Evolutionary conservation across 2,113 vertebrate species (phyloP).

Genomic region (Dicaeum eximium): DNA sequence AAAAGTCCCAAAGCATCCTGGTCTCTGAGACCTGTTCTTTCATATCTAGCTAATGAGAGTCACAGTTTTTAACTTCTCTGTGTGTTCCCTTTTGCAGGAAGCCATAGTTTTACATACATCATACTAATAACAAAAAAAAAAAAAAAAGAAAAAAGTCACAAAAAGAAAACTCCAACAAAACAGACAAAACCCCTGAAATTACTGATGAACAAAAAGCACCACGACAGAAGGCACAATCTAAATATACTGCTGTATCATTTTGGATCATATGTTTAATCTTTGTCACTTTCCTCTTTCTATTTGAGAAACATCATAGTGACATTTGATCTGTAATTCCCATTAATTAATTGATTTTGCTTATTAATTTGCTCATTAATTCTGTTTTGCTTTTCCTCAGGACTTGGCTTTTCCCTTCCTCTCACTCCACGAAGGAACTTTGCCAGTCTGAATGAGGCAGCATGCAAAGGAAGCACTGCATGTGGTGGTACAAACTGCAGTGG

Average conservation of each 20-base stretch:
- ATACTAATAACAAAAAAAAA: background rate
- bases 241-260: background rate
- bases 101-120: background rate
- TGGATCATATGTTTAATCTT: background rate
- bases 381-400: background rate
- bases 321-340: background rate
- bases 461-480: background rate
- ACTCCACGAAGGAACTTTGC: background rate
- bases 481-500: background rate
- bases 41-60: background rate
- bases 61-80: background rate
- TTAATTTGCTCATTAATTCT: background rate
- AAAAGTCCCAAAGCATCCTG: background rate
- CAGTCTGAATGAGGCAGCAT: background rate
- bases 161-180: background rate
- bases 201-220: background rate
- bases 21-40: background rate
- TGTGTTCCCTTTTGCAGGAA: background rate
- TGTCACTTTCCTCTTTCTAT: background rate
- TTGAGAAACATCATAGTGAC: background rate
- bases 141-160: background rate
- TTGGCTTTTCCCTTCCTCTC: background rate
- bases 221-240: accelerated
- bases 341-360: background rate
- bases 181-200: background rate